Percentiles rank a stretch among this genome's conserved stretches.
phyloP scores from a whole-genome alignment of 2,797 vertebrate species.

The Phoeniculus purpureus region DNA sequence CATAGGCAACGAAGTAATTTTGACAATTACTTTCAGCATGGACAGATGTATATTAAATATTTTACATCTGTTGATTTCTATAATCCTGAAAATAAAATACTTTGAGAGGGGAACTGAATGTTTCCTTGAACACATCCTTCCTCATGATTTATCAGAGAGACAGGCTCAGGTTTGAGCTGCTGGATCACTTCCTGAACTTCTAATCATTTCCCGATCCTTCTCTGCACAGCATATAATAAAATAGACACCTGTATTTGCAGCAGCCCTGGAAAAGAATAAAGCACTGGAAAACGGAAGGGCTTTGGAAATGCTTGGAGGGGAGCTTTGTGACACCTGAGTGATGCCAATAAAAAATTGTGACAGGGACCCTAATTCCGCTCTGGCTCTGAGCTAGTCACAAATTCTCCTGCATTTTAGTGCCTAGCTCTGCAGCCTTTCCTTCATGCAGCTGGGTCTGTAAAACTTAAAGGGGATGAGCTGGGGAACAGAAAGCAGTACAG shows the following conservation, averaged over 20 bases:
- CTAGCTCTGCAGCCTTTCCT: background rate
- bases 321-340: background rate
- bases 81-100: background rate
- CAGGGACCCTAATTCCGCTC: background rate
- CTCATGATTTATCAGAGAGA: background rate
- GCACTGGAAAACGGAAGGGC: background rate
- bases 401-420: background rate
- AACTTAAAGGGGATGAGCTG: background rate
- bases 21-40: background rate
- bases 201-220: background rate
- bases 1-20: background rate
- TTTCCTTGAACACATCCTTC: constrained; percentile 1
- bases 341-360: background rate
- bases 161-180: background rate
- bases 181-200: background rate
- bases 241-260: background rate
- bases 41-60: background rate
- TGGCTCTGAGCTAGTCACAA: background rate
- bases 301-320: background rate
- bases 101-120: background rate
- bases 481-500: background rate
- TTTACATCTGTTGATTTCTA: background rate
- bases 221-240: background rate
- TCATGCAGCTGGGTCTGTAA: background rate
- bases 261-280: background rate